Evolutionary conservation across 2,888 invertebrate species (phyloP), one percentile per base, ranked within the genome.

Genomic region (Keiferia lycopersicella): DNA sequence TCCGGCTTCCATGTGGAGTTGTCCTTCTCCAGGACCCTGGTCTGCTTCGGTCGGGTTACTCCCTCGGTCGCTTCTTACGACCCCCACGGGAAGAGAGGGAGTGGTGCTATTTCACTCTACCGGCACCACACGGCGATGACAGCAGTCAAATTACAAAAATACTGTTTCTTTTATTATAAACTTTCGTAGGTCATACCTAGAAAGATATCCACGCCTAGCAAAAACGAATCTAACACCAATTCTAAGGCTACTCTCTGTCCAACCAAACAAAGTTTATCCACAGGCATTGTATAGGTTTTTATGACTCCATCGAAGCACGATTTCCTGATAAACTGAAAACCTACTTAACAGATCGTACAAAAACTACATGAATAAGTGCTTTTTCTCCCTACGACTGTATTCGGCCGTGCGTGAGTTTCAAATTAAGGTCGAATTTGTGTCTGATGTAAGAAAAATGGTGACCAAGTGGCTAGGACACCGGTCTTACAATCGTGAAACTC

Each of bases 261-360:
- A 45, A 45, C 45, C n/a, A n/a, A 45, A 45, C 45, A 45, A 45
- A 45, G 45, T 16, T 45, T 45, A 45, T 45, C 45, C 45, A 45
- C 45, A 45, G n/a, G n/a, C 16, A 45, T 45, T 45, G 45, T 45
- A 16, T 45, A 45, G n/a, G 45, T n/a, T 45, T 45, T 45, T 45
- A 41, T 45, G 4, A 45, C 10, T 34, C 34, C 45, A n/a, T 45
- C 16, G 6, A 8, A 45, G n/a, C 45, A 16, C 45, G 45, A 16
- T 45, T 45, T 45, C 45, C 45, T n/a, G 45, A 16, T 45, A 16
- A 45, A 45, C 45, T 45, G 45, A 16, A 45, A 45, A 53, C 12
- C 16, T 51, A 50, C 10, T 12, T 16, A 45, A n/a, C 45, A 45
- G 45, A 45, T n/a, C 45, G 45, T 16, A 45, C 16, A 45, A 45